These are phyloP conservation scores for Plutella xylostella DNA, from an alignment of 2,888 invertebrate genomes.

Conservation along the genomic window DNA sequence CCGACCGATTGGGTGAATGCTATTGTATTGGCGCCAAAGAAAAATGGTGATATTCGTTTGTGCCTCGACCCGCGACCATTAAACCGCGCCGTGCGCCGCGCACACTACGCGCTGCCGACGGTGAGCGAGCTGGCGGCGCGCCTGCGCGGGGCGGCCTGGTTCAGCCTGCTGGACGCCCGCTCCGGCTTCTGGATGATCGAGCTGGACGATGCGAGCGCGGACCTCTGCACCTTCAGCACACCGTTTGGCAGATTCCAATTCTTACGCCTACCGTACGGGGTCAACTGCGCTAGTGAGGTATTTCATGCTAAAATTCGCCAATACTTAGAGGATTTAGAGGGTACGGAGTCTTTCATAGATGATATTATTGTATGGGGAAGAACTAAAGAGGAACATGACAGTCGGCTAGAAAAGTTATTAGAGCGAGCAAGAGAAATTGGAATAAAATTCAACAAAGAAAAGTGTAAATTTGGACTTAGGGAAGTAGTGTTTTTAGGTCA, in stretches of 20 bases:
- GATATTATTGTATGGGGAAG: conserved; percentile 18
- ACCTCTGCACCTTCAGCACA: too few species aligned
- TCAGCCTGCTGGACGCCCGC: conserved; percentile 1
- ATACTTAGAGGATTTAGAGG: conserved; percentile 15
- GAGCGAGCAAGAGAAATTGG: conserved; percentile 13
- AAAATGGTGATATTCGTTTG: conserved; percentile 14
- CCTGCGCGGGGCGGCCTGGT: neutral
- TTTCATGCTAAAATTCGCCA: conserved; percentile 12
- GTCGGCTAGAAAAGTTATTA: conserved; percentile 13
- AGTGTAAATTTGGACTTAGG: conserved; percentile 10
- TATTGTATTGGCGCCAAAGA: conserved; percentile 16
- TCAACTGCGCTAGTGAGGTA: conserved; percentile 10
- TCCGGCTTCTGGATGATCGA: conserved; percentile 7
- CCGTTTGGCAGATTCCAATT: neutral
- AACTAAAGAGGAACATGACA: conserved; percentile 16
- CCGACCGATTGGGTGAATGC: conserved; percentile 19
- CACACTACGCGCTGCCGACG: conserved; percentile 4
- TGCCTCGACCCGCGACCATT: too few species aligned
- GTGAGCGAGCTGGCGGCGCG: neutral
- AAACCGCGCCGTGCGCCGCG: neutral
- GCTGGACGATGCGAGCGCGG: conserved; percentile 1
- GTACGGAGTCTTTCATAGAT: conserved; percentile 17
- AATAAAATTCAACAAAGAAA: conserved; percentile 19
- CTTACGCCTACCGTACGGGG: conserved; percentile 1
- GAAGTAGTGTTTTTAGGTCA: conserved; percentile 2